These are phyloP conservation scores for Aphrocallistes beatrix DNA, from an alignment of 37 sponge, comb jelly and placozoan species.

Conservation along the genomic window DNA sequence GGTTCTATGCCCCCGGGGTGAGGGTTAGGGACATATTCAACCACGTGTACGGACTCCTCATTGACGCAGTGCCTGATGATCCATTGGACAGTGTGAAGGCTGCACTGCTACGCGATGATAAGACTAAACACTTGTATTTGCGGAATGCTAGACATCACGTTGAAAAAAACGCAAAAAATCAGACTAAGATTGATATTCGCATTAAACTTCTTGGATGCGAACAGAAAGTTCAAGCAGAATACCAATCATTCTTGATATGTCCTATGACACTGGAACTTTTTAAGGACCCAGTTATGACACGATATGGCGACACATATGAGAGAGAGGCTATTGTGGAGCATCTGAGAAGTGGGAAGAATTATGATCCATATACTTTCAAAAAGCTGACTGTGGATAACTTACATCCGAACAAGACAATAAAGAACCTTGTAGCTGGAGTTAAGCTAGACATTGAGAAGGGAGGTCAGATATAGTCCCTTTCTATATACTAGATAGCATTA, in stretches of 20 bases:
- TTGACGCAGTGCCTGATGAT: neutral
- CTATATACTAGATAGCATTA: no score
- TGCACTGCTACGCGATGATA: neutral
- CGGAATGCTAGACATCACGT: neutral
- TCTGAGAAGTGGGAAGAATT: neutral
- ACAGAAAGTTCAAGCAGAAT: neutral
- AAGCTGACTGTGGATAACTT: neutral
- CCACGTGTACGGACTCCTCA: slow-evolving; percentile 9
- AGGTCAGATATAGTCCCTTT: neutral
- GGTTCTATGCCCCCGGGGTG: neutral
- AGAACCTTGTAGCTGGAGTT: neutral
- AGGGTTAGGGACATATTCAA: neutral
- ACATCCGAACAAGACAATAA: neutral
- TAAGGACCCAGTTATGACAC: neutral
- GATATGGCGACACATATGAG: neutral
- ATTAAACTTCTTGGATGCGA: neutral
- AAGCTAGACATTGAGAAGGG: neutral
- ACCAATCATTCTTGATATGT: neutral
- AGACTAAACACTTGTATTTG: neutral
- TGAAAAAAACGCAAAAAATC: neutral
- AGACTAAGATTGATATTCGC: neutral
- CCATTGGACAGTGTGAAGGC: neutral
- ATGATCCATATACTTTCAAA: neutral
- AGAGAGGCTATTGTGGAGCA: neutral
- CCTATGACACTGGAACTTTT: neutral